Conservation (phyloP, 2,888 invertebrate genomes). For the Dichetophora obliterata region DNA sequence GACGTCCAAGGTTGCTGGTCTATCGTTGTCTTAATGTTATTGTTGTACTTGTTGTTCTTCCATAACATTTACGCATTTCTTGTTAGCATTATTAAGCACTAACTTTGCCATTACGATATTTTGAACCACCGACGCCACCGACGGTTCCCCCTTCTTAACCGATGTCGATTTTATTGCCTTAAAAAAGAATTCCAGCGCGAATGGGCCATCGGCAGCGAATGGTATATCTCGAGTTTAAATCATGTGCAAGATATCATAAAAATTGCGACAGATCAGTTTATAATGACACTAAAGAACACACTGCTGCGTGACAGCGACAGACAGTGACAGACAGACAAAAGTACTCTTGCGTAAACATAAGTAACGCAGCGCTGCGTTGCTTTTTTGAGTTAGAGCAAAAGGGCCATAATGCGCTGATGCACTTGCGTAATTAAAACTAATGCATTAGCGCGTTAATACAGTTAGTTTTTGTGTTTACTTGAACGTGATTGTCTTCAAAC, state of each 20-base stretch:
- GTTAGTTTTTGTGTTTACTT: too few relatives aligned
- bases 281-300: slow-evolving; percentile 42
- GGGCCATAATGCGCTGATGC: too few relatives aligned
- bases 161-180: background rate
- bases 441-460: too few relatives aligned
- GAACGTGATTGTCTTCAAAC: too few relatives aligned
- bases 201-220: background rate
- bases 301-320: background rate
- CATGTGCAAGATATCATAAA: slow-evolving; percentile 22
- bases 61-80: background rate
- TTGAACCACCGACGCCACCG: background rate
- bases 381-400: too few relatives aligned
- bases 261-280: slow-evolving; percentile 39
- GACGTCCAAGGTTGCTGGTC: too few relatives aligned
- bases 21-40: too few relatives aligned
- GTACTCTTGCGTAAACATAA: too few relatives aligned
- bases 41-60: background rate
- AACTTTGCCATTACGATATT: background rate
- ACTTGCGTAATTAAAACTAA: too few relatives aligned
- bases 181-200: background rate
- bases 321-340: background rate
- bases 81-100: background rate
- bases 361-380: too few relatives aligned
- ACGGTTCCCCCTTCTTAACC: background rate
- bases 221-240: background rate